phyloP scores from a whole-genome alignment of 2,797 vertebrate species.

The Falco berigora region DNA sequence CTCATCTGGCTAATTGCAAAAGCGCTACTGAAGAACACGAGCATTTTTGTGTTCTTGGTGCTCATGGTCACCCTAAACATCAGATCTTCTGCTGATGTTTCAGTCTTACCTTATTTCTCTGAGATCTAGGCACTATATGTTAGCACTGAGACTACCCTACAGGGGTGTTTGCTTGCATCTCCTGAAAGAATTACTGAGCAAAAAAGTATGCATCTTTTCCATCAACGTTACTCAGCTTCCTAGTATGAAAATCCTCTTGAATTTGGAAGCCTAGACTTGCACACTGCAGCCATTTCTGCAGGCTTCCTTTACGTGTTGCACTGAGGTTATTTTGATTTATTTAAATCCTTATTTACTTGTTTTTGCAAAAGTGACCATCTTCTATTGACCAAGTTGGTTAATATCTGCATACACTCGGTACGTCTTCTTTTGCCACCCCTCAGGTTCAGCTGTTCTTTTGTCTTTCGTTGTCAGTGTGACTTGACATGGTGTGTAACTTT shows the following conservation, averaged over 20 bases:
- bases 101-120: background rate
- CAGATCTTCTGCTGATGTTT: background rate
- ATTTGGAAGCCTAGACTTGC: background rate
- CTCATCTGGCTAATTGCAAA: background rate
- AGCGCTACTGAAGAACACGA: background rate
- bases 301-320: background rate
- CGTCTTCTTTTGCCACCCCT: background rate
- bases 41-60: background rate
- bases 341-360: background rate
- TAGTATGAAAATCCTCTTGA: background rate
- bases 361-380: background rate
- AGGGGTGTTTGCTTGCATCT: background rate
- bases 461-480: background rate
- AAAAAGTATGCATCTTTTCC: background rate
- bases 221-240: background rate
- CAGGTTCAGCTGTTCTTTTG: background rate
- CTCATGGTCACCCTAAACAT: background rate
- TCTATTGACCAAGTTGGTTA: background rate
- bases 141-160: background rate
- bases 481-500: background rate
- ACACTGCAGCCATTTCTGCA: background rate
- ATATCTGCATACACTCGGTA: fast-evolving
- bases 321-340: background rate
- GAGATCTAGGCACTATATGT: background rate
- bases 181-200: background rate